Evolutionary conservation across 2,888 invertebrate species (phyloP).

Genomic region (Zaprionus bogoriensis): DNA sequence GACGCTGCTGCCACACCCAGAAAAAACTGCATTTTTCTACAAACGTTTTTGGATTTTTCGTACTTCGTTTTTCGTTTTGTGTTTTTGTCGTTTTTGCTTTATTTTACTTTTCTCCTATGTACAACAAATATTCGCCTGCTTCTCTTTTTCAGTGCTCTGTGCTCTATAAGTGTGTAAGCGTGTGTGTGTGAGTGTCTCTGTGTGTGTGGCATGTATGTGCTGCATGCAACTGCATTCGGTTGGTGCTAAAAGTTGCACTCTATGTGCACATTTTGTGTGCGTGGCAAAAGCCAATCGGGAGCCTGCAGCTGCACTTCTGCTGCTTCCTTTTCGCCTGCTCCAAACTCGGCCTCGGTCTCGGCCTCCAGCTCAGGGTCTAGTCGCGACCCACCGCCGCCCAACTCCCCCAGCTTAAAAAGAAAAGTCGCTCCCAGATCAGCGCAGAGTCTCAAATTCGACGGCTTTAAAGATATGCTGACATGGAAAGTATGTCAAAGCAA

Average conservation of each 20-base stretch:
- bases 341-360: conserved; percentile 29
- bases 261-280: conserved; percentile 79
- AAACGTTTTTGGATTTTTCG: conserved; percentile 66
- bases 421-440: neutral
- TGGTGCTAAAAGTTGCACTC: conserved; percentile 81
- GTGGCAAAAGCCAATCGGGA: conserved; percentile 75
- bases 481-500: neutral
- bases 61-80: conserved; percentile 21
- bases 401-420: neutral
- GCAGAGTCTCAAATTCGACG: neutral
- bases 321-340: conserved; percentile 38
- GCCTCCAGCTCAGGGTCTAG: conserved; percentile 8
- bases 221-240: conserved; percentile 77
- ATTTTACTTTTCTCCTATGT: conserved; percentile 55
- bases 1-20: conserved; percentile 80
- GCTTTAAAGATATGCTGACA: neutral
- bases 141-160: conserved; percentile 55
- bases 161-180: conserved; percentile 20
- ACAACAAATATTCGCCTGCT: conserved; percentile 70
- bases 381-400: neutral
- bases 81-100: conserved; percentile 17
- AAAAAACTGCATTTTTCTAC: conserved; percentile 80
- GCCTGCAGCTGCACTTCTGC: conserved; percentile 62
- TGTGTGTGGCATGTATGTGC: conserved; percentile 28
- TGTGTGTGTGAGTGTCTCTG: conserved; percentile 12